Conservation (phyloP, 2,888 invertebrate species). For the Craniophora ligustri region DNA sequence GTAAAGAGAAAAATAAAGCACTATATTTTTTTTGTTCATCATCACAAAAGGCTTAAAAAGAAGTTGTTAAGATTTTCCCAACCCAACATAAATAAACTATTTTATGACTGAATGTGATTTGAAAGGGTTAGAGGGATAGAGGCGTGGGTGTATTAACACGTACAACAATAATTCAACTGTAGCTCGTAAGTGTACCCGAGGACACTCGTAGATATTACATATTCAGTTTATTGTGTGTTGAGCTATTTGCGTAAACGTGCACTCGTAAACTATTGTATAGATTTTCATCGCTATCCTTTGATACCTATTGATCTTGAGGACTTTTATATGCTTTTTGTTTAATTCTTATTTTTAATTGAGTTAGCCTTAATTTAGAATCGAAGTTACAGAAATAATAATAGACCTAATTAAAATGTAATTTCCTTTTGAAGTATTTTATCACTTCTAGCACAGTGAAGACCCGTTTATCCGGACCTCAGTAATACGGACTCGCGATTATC, state of each 20-base stretch:
- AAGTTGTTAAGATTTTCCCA: background rate
- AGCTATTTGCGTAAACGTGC: constrained; percentile 18
- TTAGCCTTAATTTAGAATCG: too few species aligned
- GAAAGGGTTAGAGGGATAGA: constrained; percentile 11
- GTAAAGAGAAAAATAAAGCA: background rate
- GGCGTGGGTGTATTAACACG: constrained; percentile 22
- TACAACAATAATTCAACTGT: constrained; percentile 8
- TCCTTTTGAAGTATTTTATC: too few species aligned
- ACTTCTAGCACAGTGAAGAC: too few species aligned
- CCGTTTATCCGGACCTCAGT: too few species aligned
- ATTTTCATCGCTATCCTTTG: too few species aligned
- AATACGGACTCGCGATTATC: too few species aligned
- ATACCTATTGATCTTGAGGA: too few species aligned
- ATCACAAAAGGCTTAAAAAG: background rate
- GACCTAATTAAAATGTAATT: too few species aligned
- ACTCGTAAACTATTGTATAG: constrained; percentile 7
- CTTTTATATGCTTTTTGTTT: too few species aligned
- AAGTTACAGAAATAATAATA: too few species aligned
- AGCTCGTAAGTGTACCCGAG: background rate
- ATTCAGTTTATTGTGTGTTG: constrained; percentile 8
- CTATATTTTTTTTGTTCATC: background rate
- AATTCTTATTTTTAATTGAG: too few species aligned
- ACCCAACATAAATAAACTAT: constrained; percentile 6
- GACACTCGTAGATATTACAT: too few species aligned
- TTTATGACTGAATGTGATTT: background rate